Conservation (phyloP, 2,113 vertebrate species). For the Opisthocomus hoazin region DNA sequence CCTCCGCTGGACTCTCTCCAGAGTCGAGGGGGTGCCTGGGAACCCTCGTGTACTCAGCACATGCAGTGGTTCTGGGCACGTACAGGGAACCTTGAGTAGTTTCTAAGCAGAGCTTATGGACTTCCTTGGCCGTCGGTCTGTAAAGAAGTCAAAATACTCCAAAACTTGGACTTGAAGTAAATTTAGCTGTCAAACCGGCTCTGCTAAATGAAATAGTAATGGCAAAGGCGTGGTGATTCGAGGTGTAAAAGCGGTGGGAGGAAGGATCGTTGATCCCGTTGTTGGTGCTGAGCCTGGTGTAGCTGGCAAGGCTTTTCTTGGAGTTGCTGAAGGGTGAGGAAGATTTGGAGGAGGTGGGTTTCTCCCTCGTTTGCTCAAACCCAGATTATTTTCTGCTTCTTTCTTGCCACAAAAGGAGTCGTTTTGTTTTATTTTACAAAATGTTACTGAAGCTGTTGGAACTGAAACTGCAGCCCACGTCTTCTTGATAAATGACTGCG, state of each 20-base stretch:
- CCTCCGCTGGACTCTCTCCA: no score
- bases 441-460: slow-evolving; percentile 11
- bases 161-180: background rate
- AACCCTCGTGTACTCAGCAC: background rate
- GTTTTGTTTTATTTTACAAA: background rate
- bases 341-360: background rate
- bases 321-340: background rate
- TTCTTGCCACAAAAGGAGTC: background rate
- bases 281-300: background rate
- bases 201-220: background rate
- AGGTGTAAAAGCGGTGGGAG: background rate
- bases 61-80: fast-evolving
- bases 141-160: background rate
- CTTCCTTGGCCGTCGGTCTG: background rate
- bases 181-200: background rate
- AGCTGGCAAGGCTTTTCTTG: background rate
- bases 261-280: fast-evolving
- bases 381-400: background rate
- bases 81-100: background rate
- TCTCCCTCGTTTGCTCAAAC: background rate
- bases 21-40: background rate
- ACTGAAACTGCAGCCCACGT: slow-evolving; percentile 24
- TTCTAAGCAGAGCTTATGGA: background rate
- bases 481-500: slow-evolving; percentile 7
- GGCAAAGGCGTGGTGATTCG: fast-evolving